phyloP scores from a whole-genome alignment of 2,888 invertebrate species.

The Dromius quadrimaculatus region DNA sequence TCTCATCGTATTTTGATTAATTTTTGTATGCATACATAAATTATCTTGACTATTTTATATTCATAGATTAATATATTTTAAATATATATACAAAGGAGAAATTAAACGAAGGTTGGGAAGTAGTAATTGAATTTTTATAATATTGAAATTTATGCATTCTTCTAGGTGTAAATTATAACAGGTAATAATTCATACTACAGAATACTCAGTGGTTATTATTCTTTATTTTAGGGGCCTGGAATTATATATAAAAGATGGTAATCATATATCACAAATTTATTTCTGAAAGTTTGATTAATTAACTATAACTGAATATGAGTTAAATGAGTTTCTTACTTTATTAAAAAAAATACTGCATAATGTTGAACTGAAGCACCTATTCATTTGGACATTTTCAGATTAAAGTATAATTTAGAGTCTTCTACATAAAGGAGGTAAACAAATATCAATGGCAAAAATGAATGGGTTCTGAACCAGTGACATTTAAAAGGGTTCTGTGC shows the following conservation, averaged over 20 bases:
- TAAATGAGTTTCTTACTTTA: too few species aligned
- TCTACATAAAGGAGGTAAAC: slow-evolving; percentile 36
- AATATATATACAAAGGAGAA: slow-evolving; percentile 8
- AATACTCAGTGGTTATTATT: too few species aligned
- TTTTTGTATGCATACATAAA: slow-evolving; percentile 16
- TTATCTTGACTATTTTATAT: slow-evolving; percentile 24
- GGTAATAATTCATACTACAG: background rate
- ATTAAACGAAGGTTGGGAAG: slow-evolving; percentile 2
- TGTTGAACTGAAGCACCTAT: background rate
- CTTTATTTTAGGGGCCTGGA: too few species aligned
- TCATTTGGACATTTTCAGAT: slow-evolving; percentile 31
- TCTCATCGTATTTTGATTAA: slow-evolving; percentile 4
- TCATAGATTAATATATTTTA: slow-evolving; percentile 16
- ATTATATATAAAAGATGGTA: too few species aligned
- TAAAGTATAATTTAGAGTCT: slow-evolving; percentile 36
- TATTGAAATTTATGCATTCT: slow-evolving; percentile 12
- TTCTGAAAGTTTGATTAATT: too few species aligned
- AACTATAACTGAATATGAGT: too few species aligned
- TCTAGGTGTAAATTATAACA: background rate
- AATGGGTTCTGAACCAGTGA: slow-evolving; percentile 12
- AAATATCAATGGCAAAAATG: slow-evolving; percentile 27
- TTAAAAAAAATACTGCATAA: too few species aligned
- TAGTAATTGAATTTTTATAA: slow-evolving; percentile 25
- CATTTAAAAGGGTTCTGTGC: background rate
- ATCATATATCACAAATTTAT: too few species aligned